phyloP scores from a whole-genome alignment of 1,140 invertebrate species.

The Ptiloglossa arizonensis region DNA sequence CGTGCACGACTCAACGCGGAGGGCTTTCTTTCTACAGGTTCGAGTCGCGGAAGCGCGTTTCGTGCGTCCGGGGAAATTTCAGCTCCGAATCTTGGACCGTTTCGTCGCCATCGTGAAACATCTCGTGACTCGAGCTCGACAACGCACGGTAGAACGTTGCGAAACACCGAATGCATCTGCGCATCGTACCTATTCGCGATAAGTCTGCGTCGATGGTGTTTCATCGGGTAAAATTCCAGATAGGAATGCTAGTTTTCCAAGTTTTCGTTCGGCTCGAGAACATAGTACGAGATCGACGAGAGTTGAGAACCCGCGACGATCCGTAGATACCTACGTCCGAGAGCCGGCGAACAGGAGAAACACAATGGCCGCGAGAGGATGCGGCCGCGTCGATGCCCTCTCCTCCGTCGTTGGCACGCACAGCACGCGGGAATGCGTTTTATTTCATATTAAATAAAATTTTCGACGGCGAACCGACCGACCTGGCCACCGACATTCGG shows the following conservation, averaged over 20 bases:
- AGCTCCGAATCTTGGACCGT: too few species aligned
- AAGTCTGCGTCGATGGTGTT: too few species aligned
- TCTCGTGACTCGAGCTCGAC: too few species aligned
- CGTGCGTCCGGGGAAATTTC: slow-evolving; percentile 32
- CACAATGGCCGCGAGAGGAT: slow-evolving; percentile 65
- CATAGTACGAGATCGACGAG: neutral
- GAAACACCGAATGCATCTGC: too few species aligned
- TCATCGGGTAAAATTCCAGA: too few species aligned
- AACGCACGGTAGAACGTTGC: too few species aligned
- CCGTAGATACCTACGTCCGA: slow-evolving; percentile 66
- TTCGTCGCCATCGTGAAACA: too few species aligned
- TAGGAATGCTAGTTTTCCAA: too few species aligned
- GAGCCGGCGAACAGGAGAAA: slow-evolving; percentile 69
- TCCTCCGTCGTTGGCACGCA: slow-evolving; percentile 72
- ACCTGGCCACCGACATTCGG: slow-evolving; percentile 61
- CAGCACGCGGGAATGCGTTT: slow-evolving; percentile 76
- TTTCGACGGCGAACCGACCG: slow-evolving; percentile 61
- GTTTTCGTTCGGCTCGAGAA: too few species aligned
- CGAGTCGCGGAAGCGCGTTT: slow-evolving; percentile 25
- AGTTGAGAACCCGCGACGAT: slow-evolving; percentile 74
- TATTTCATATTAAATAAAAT: slow-evolving; percentile 81
- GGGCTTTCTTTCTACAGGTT: slow-evolving; percentile 11
- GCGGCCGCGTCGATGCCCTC: slow-evolving; percentile 64
- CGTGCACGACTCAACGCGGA: slow-evolving; percentile 6
- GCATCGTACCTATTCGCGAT: too few species aligned